phyloP scores from a whole-genome alignment of 1,140 invertebrate species.

The Bombus pascuorum region DNA sequence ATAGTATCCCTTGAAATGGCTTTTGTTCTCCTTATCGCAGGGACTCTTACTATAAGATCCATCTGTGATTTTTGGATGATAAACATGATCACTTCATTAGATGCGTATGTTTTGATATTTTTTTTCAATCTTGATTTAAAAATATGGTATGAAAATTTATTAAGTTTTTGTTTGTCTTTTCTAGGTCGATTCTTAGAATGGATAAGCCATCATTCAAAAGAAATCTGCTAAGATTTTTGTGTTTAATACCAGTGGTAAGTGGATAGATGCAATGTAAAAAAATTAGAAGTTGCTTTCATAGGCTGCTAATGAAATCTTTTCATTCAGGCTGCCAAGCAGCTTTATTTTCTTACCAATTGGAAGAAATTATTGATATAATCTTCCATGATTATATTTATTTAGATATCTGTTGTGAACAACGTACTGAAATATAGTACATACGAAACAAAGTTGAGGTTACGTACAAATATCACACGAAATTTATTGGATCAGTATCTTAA shows the following conservation, averaged over 20 bases:
- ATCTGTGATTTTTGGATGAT: constrained; percentile 99
- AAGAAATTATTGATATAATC: constrained; percentile 49
- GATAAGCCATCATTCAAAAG: constrained; percentile 89
- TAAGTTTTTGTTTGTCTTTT: constrained; percentile 80
- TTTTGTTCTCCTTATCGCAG: constrained; percentile 91
- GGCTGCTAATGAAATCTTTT: constrained; percentile 42
- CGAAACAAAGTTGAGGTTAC: constrained; percentile 94
- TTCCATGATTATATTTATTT: constrained; percentile 74
- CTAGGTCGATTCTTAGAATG: constrained; percentile 95
- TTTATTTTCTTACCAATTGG: constrained; percentile 35
- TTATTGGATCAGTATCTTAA: constrained; percentile 96
- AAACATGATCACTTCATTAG: constrained; percentile 94
- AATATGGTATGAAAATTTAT: neutral
- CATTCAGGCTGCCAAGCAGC: constrained; percentile 19
- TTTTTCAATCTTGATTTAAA: neutral
- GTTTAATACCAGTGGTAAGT: constrained; percentile 92
- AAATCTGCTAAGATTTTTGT: constrained; percentile 89
- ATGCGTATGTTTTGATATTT: constrained; percentile 87
- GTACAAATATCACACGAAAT: constrained; percentile 93
- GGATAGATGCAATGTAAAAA: neutral
- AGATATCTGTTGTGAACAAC: constrained; percentile 96
- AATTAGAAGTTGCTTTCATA: constrained; percentile 3
- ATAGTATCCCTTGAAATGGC: constrained; percentile 89
- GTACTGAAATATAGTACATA: constrained; percentile 96
- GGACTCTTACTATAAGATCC: constrained; percentile 92